These are phyloP conservation scores for Tragelaphus eurycerus DNA, from an alignment of 2,797 vertebrate genomes.

Conservation along the genomic window DNA sequence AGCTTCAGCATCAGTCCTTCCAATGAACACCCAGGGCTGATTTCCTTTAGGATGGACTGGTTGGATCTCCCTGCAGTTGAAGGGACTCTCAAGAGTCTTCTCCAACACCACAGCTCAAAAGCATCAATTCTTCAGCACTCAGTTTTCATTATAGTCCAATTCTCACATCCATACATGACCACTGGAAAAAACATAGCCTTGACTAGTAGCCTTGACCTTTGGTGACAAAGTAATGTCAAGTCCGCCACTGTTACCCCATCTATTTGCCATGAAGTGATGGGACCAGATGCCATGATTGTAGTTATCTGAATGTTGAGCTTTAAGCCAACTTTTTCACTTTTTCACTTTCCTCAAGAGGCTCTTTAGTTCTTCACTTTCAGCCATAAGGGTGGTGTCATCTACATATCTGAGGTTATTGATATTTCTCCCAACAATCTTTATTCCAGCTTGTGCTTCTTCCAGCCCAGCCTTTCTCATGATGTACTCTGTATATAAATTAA, in stretches of 20 bases:
- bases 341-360: neutral
- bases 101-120: neutral
- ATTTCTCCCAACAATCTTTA: neutral
- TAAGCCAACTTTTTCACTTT: neutral
- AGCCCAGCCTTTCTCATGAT: neutral
- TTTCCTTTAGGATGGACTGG: neutral
- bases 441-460: neutral
- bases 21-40: neutral
- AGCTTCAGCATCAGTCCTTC: neutral
- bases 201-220: no score
- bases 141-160: neutral
- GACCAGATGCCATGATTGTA: neutral
- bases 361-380: neutral
- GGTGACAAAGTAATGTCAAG: no score
- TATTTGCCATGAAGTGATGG: neutral
- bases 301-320: neutral
- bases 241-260: neutral
- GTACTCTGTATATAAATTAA: neutral
- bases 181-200: neutral
- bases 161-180: neutral
- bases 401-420: neutral
- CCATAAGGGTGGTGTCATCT: neutral
- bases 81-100: neutral
- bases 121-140: fast-evolving
- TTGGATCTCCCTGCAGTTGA: neutral